Conservation (phyloP, 2,113 vertebrate genomes). For the Collichthys lucidus region DNA sequence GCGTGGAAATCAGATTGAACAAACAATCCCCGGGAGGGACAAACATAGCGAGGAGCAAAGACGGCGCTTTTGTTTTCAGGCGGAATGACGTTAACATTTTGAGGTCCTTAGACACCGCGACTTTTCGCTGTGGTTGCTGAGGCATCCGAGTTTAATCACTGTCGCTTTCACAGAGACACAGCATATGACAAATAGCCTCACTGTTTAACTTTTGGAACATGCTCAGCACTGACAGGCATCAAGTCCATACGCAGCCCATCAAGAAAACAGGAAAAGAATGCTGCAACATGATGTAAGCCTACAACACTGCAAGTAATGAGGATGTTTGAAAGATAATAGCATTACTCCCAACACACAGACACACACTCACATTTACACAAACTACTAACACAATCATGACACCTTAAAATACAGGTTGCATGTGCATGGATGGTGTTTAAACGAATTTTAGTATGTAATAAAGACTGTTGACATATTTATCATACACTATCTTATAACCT, state of each 20-base stretch:
- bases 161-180: conserved; percentile 30
- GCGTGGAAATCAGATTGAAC: conserved; percentile 40
- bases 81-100: conserved; percentile 31
- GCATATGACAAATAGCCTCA: conserved; percentile 43
- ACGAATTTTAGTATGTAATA: not conserved
- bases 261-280: conserved; percentile 1
- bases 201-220: conserved; percentile 35
- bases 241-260: conserved; percentile 15
- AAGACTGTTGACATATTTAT: not conserved
- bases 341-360: not conserved
- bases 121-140: conserved; percentile 28
- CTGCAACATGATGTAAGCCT: conserved; percentile 22
- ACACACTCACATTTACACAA: not conserved
- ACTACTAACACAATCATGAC: not conserved
- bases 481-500: not conserved
- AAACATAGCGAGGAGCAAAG: conserved; percentile 14
- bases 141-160: conserved; percentile 57
- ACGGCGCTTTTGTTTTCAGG: conserved; percentile 32
- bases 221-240: conserved; percentile 29
- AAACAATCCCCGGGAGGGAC: conserved; percentile 37
- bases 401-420: not conserved
- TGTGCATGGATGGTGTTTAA: too few relatives aligned
- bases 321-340: not conserved
- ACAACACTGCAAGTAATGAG: conserved; percentile 15
- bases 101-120: conserved; percentile 8